phyloP scores from a whole-genome alignment of 2,797 vertebrate genomes.

The Gorsachius magnificus region DNA sequence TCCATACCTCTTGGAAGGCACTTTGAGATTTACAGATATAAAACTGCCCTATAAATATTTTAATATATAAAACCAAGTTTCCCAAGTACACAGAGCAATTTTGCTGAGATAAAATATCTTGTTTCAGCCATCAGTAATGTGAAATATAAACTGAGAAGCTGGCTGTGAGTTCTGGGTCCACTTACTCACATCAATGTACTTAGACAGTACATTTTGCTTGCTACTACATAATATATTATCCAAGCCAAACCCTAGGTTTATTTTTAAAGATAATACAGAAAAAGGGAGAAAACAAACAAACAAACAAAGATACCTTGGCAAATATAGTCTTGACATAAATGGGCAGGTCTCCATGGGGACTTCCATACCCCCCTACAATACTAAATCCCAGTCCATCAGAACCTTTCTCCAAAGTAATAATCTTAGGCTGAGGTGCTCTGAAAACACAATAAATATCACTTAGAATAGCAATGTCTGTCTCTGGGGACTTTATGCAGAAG shows the following conservation, averaged over 20 bases:
- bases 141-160: conserved; percentile 12
- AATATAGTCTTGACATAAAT: conserved; percentile 98
- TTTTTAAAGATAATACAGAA: conserved; percentile 35
- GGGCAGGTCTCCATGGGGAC: conserved; percentile 94
- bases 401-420: conserved; percentile 92
- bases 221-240: conserved; percentile 11
- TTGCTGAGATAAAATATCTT: conserved; percentile 10
- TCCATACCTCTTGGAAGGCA: not conserved
- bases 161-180: not conserved
- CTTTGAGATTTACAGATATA: not conserved
- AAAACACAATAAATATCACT: conserved; percentile 74
- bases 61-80: not conserved
- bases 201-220: not conserved
- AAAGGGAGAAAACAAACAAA: conserved; percentile 38
- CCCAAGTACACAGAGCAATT: not conserved
- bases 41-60: conserved; percentile 18
- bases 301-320: conserved; percentile 83
- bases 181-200: not conserved
- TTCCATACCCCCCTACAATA: conserved; percentile 93
- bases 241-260: conserved; percentile 4
- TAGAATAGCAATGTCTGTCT: conserved; percentile 47
- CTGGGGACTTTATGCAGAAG: conserved; percentile 52
- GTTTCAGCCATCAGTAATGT: not conserved
- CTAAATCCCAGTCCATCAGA: conserved; percentile 95
- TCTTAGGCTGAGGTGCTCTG: conserved; percentile 86